phyloP scores from a whole-genome alignment of 2,797 vertebrate genomes.

The Todus mexicanus region DNA sequence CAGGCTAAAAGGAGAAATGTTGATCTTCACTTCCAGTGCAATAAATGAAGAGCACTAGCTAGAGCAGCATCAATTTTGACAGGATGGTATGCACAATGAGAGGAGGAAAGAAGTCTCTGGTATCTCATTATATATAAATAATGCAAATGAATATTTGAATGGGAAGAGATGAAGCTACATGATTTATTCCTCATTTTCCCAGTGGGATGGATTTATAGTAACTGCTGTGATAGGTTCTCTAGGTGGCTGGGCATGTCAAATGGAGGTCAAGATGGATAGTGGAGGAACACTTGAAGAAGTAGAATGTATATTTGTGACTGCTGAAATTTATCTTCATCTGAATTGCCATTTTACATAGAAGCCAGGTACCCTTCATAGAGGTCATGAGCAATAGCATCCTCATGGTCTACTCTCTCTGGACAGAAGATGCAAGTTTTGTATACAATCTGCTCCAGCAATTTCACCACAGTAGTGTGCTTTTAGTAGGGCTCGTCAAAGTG shows the following conservation, averaged over 20 bases:
- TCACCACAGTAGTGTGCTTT: neutral
- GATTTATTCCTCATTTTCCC: neutral
- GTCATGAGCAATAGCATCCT: neutral
- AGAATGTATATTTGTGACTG: neutral
- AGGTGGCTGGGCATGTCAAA: neutral
- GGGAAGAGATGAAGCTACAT: neutral
- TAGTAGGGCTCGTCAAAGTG: neutral
- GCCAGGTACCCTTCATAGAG: neutral
- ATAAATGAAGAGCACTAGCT: neutral
- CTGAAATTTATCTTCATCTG: neutral
- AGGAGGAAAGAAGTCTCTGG: neutral
- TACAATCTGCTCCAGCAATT: neutral
- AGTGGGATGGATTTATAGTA: neutral
- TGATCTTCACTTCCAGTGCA: neutral
- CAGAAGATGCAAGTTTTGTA: neutral
- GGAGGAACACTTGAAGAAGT: neutral
- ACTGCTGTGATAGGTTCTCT: neutral
- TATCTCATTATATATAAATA: constrained; percentile 10
- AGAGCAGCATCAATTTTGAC: neutral
- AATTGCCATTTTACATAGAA: neutral
- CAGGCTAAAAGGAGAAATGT: neutral
- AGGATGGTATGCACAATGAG: neutral
- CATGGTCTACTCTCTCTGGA: neutral
- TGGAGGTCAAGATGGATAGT: neutral
- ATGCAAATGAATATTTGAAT: constrained; percentile 15